These are phyloP conservation scores for Dexiosoma caninum DNA, from an alignment of 2,888 invertebrate species.

Conservation along the genomic window DNA sequence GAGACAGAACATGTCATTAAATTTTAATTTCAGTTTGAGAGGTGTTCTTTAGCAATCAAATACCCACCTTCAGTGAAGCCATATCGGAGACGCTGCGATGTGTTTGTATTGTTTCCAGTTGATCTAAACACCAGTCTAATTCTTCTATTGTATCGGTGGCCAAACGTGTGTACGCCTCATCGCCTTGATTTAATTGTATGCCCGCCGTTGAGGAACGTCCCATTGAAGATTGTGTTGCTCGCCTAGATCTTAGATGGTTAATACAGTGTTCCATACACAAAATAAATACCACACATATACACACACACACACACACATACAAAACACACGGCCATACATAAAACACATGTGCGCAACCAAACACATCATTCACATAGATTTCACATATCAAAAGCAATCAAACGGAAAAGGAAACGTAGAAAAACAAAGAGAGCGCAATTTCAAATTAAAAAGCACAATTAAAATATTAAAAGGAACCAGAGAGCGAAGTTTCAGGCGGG, in stretches of 20 bases:
- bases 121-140: slow-evolving; percentile 99
- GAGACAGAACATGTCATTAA: background rate
- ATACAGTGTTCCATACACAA: slow-evolving; percentile 71
- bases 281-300: slow-evolving; percentile 38
- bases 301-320: slow-evolving; percentile 52
- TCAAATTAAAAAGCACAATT: slow-evolving; percentile 22
- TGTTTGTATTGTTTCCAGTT: slow-evolving; percentile 99
- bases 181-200: slow-evolving; percentile 80
- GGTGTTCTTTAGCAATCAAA: background rate
- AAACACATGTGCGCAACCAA: slow-evolving; percentile 55
- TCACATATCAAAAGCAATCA: slow-evolving; percentile 23
- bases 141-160: slow-evolving; percentile 98
- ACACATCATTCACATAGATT: slow-evolving; percentile 17
- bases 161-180: slow-evolving; percentile 94
- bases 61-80: slow-evolving; percentile 97
- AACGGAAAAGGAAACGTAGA: slow-evolving; percentile 13
- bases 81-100: slow-evolving; percentile 99
- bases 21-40: too few species aligned
- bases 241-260: slow-evolving; percentile 77
- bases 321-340: background rate
- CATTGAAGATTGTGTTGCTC: slow-evolving; percentile 76
- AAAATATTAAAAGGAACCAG: slow-evolving; percentile 24
- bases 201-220: slow-evolving; percentile 71
- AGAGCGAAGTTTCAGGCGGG: slow-evolving; percentile 44
- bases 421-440: slow-evolving; percentile 43